Evolutionary conservation across 2,888 invertebrate genomes (phyloP), one percentile per base, ranked within the genome.

Genomic region (Meganola albula): DNA sequence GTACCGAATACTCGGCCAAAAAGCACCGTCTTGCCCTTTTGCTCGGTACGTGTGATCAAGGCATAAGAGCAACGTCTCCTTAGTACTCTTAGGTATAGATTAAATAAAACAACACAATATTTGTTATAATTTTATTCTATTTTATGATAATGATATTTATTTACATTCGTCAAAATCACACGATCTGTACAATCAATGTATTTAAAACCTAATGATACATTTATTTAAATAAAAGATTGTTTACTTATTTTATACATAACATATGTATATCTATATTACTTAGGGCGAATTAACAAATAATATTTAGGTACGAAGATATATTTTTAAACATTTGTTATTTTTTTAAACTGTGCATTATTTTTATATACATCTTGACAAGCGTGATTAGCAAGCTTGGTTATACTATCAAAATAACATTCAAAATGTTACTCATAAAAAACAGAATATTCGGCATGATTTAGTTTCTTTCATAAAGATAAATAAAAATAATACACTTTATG

Each of bases 311-410:
- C 60, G 62, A 68, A 68, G 63, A 66, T 68, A 63, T 59, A 49
- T 61, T 16, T 52, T 37, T 59, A 61, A 63, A 57, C 55, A 57
- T 63, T 58, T 47, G 28, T 49, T 52, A 61, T 52, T 58, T 51
- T 37, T 65, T 68, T 66, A n/a, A n/a, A 63, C 59, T 68, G 84
- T 82, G 84, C 84, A 79, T 57, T 53, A 57, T 48, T 50, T 73
- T 48, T 60, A 60, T 79, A 83, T 84, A 79, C 78, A 78, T 48
- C 61, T 68, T 52, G 62, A 66, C 71, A 80, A 79, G 84, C 84
- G 83, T 82, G 84, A 69, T 56, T 70, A 67, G 68, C 71, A 80
- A 82, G 83, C 84, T 69, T 73, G 68, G 60, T 63, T 68, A 68
- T 16, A 53, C 45, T 44, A 44, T 36, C 35, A 48, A 56, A 63